Conservation (phyloP, 2,888 invertebrate genomes). For the Drosophila koepferae region DNA sequence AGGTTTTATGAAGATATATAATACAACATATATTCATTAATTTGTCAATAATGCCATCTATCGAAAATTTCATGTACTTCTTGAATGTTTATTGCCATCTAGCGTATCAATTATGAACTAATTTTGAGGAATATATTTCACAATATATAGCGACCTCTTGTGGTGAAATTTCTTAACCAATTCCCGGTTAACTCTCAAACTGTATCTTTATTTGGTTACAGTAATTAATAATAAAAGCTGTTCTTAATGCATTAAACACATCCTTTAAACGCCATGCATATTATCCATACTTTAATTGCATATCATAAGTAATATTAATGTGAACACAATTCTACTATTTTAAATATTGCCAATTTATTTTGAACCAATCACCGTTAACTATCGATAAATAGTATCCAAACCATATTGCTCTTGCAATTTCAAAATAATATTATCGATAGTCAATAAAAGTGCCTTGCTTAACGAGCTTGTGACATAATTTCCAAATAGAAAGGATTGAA, state of each 20-base stretch:
- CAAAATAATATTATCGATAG: slow-evolving; percentile 14
- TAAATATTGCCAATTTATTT: neutral
- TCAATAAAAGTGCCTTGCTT: neutral
- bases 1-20: too few relatives aligned
- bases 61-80: neutral
- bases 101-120: neutral
- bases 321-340: neutral
- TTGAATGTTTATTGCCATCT: neutral
- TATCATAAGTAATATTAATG: neutral
- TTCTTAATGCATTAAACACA: too few relatives aligned
- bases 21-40: neutral
- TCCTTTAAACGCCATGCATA: neutral
- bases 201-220: neutral
- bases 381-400: neutral
- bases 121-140: too few relatives aligned
- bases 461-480: slow-evolving; percentile 62
- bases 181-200: neutral
- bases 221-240: too few relatives aligned
- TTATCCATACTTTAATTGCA: neutral
- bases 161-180: neutral
- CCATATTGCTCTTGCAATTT: neutral
- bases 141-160: neutral
- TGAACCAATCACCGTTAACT: neutral
- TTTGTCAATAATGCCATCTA: neutral
- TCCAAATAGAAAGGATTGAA: slow-evolving; percentile 29